A percentile compares a stretch with the other conserved stretches of the same genome.
phyloP scores from a whole-genome alignment of 2,888 invertebrate genomes.

The Bellardia pandia region DNA sequence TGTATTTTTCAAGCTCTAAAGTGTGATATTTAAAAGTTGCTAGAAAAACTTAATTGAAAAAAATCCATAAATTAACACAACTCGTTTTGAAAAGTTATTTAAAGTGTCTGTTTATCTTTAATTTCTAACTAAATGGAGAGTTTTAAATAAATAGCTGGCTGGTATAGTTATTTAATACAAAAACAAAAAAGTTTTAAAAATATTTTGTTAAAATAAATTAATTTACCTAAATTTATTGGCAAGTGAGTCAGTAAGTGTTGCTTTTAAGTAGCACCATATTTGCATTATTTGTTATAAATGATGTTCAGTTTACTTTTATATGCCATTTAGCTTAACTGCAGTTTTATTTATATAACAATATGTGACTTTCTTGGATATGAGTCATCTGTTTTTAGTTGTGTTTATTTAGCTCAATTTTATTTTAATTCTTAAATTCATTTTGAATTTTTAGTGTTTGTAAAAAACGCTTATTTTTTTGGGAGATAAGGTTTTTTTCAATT shows the following conservation, averaged over 20 bases:
- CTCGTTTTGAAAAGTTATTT: background rate
- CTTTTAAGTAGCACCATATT: background rate
- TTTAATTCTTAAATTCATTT: no score
- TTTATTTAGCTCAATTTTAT: no score
- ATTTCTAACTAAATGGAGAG: background rate
- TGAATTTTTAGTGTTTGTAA: no score
- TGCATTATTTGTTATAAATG: background rate
- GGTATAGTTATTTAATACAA: background rate
- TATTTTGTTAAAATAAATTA: no score
- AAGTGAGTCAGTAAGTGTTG: no score
- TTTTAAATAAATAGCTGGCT: background rate
- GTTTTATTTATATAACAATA: no score
- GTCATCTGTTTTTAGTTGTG: no score
- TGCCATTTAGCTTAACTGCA: no score
- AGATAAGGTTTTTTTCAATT: background rate
- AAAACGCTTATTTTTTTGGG: background rate
- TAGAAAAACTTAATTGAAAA: constrained; percentile 3
- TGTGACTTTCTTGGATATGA: no score
- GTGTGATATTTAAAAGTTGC: background rate
- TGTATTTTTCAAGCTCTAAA: background rate
- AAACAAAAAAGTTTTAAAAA: background rate
- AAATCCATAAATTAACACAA: background rate
- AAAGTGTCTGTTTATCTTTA: background rate
- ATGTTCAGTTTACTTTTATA: no score
- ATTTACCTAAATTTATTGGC: no score